Percentiles rank a stretch among this genome's conserved stretches.
Evolutionary conservation across 2,797 vertebrate genomes (phyloP).

Genomic region (Salarias fasciatus): DNA sequence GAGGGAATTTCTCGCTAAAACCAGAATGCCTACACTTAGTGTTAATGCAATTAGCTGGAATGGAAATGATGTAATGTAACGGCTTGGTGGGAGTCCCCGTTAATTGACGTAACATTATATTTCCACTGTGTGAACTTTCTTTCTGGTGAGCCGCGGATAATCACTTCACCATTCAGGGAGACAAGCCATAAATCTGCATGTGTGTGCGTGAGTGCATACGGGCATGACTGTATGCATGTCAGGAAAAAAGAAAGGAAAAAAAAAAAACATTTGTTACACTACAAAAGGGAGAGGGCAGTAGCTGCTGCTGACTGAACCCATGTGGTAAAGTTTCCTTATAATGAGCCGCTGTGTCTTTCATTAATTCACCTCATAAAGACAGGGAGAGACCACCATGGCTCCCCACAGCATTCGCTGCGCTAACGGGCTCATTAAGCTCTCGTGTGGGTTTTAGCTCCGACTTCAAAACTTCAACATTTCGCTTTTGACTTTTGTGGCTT

Average conservation of each 20-base stretch:
- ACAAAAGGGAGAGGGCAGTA: slow-evolving; percentile 17
- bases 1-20: too few species aligned
- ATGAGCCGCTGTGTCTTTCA: slow-evolving; percentile 45
- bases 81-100: slow-evolving; percentile 36
- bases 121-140: slow-evolving; percentile 40
- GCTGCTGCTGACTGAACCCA: slow-evolving; percentile 36
- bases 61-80: slow-evolving; percentile 24
- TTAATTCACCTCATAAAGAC: slow-evolving; percentile 62
- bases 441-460: slow-evolving; percentile 4
- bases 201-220: not conserved
- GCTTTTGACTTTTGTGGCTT: too few species aligned
- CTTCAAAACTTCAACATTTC: too few species aligned
- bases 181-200: slow-evolving; percentile 10
- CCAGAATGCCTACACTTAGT: not conserved
- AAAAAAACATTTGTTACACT: slow-evolving; percentile 18
- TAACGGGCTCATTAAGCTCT: slow-evolving; percentile 10
- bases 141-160: slow-evolving; percentile 44
- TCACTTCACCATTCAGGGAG: slow-evolving; percentile 39
- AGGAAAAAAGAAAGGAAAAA: not conserved
- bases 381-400: slow-evolving; percentile 43
- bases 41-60: slow-evolving; percentile 35
- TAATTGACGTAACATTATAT: slow-evolving; percentile 41
- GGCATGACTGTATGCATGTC: not conserved
- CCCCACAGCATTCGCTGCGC: slow-evolving; percentile 16
- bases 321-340: slow-evolving; percentile 30